A percentile compares a stretch with the other conserved stretches of the same genome.
These are phyloP conservation scores for Lordiphosa fenestrarum DNA, from an alignment of 2,888 invertebrate species.

Conservation along the genomic window DNA sequence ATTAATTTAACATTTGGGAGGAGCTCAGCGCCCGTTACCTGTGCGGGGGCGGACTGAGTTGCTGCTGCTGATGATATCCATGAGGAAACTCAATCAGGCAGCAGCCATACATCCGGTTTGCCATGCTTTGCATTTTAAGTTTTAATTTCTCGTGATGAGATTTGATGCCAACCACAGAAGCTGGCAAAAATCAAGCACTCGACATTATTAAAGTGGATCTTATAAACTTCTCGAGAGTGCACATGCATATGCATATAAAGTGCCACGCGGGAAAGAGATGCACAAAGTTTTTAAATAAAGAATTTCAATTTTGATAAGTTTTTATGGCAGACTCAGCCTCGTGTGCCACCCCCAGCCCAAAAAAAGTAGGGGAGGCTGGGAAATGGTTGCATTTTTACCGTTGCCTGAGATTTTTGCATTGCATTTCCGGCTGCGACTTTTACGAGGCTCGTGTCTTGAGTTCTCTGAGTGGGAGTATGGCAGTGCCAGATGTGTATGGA, in stretches of 20 bases:
- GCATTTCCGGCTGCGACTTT: constrained; percentile 73
- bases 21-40: constrained; percentile 32
- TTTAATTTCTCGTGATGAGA: constrained; percentile 69
- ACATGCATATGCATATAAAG: constrained; percentile 37
- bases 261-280: constrained; percentile 25
- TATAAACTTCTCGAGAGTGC: constrained; percentile 63
- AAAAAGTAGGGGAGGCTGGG: constrained; percentile 15
- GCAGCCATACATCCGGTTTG: no score
- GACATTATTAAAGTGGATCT: constrained; percentile 72
- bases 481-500: constrained; percentile 35
- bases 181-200: constrained; percentile 64
- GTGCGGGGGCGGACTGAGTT: not conserved
- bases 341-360: not conserved
- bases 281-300: constrained; percentile 66
- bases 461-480: constrained; percentile 17
- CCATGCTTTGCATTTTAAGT: constrained; percentile 54
- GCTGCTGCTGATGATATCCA: constrained; percentile 1
- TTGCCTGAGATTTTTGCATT: constrained; percentile 57
- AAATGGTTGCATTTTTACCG: constrained; percentile 60
- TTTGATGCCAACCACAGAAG: constrained; percentile 40
- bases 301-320: constrained; percentile 76
- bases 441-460: constrained; percentile 51
- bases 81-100: constrained; percentile 57
- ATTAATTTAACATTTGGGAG: constrained; percentile 64
- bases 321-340: constrained; percentile 13